A percentile compares a stretch with the other conserved stretches of the same genome.
These are phyloP conservation scores for Cerceris ruficornis DNA, from an alignment of 2,888 invertebrate species.

Conservation along the genomic window DNA sequence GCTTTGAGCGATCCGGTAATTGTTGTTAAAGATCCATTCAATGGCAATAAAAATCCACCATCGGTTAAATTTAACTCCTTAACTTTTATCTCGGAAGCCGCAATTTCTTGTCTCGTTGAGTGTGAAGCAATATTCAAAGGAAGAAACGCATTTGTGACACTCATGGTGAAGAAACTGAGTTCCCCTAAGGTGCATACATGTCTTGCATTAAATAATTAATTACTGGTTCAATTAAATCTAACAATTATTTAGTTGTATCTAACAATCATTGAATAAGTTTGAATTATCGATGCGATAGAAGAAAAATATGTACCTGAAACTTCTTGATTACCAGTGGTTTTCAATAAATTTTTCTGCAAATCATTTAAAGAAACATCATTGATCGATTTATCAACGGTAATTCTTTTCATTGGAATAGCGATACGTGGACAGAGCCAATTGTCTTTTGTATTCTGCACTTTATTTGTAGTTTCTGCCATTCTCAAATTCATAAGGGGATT, in stretches of 20 bases:
- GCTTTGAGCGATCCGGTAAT: conserved; percentile 65
- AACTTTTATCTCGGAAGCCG: conserved; percentile 41
- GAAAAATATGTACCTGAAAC: conserved; percentile 73
- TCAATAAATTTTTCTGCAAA: conserved; percentile 82
- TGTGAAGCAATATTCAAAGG: conserved; percentile 59
- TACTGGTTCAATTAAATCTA: too few relatives aligned
- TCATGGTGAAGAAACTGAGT: conserved; percentile 55
- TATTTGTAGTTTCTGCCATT: too few relatives aligned
- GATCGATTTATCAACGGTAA: conserved; percentile 81
- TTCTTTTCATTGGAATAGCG: conserved; percentile 79
- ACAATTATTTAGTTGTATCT: neutral
- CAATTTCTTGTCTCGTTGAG: conserved; percentile 52
- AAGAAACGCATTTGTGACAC: conserved; percentile 45
- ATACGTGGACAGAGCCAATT: conserved; percentile 69
- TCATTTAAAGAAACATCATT: conserved; percentile 82
- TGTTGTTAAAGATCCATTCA: conserved; percentile 55
- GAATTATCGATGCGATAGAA: neutral
- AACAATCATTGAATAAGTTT: neutral
- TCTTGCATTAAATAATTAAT: neutral
- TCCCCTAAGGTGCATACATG: conserved; percentile 49
- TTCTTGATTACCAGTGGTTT: conserved; percentile 82
- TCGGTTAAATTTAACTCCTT: conserved; percentile 60
- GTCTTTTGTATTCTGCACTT: conserved; percentile 43
- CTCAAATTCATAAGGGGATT: neutral
- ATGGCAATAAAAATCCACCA: conserved; percentile 68